phyloP scores from a whole-genome alignment of 2,113 vertebrate species.

The Antechinus stuartii region DNA sequence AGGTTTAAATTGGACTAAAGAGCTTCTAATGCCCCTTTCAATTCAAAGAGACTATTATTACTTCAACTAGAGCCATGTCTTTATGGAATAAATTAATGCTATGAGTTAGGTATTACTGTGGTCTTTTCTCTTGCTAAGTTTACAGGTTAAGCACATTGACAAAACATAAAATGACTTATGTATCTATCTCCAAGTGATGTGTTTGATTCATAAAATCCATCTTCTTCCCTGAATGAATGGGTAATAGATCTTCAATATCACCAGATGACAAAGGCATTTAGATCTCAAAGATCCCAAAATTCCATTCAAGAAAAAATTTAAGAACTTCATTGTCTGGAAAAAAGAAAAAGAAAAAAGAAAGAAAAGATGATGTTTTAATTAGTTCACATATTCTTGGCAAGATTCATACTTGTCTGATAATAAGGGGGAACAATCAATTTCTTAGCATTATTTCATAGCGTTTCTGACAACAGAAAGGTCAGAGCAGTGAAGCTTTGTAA shows the following conservation, averaged over 20 bases:
- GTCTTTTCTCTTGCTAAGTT: background rate
- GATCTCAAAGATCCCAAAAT: background rate
- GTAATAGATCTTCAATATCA: background rate
- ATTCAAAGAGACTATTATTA: background rate
- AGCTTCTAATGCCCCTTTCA: background rate
- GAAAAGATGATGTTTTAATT: background rate
- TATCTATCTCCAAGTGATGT: background rate
- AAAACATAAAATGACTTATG: background rate
- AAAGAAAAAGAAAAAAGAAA: background rate
- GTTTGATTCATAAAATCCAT: background rate
- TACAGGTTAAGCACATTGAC: background rate
- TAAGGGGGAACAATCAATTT: background rate
- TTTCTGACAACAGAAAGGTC: conserved; percentile 29
- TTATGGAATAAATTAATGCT: background rate
- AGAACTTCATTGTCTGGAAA: background rate
- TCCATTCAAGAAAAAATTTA: background rate
- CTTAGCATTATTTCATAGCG: background rate
- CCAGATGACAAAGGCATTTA: background rate
- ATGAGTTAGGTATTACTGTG: background rate
- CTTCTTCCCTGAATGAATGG: background rate
- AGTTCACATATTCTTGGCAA: background rate
- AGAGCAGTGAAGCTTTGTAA: background rate
- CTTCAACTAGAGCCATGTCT: background rate
- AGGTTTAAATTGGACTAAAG: background rate
- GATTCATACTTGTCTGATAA: background rate